Evolutionary conservation across 1,140 invertebrate genomes (phyloP), one percentile per base, ranked within the genome.

Genomic region (Phenacoccus solenopsis): DNA sequence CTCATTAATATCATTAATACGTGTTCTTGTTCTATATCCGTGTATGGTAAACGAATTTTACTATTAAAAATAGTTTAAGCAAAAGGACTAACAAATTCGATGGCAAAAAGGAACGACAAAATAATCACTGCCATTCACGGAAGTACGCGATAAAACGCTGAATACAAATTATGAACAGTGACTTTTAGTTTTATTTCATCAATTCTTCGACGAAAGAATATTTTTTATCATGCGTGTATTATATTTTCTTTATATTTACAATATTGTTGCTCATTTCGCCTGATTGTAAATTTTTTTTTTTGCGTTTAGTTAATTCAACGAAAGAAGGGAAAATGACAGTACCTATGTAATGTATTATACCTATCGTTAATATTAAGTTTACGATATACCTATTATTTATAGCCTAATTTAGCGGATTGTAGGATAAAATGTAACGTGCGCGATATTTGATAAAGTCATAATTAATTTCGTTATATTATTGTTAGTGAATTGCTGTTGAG

Each of bases 1-100:
- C 38, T 49, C 38, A 49, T 49, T 49, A 49, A 49, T 49, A 49
- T 49, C 38, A 49, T 49, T 49, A 49, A 49, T 49, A 49, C 38
- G 38, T 49, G 38, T 49, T 2, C n/a, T n/a, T n/a, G n/a, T n/a
- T 49, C 5, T 49, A 49, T 49, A 49, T 49, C 38, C 38, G 38
- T 49, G 38, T 49, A 49, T 49, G 38, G 38, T 49, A 49, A 49
- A 49, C 16, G 5, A 32, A 32, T 32, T 32, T 32, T 32, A 32
- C 30, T 32, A 13, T 32, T 7, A 32, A 32, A 16, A 9, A 49
- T 49, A 49, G 16, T 49, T 49, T 49, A 49, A 49, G 38, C 16
- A 16, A 49, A 49, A 49, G 16, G 4, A 16, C n/a, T n/a, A n/a
- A 49, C 3, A 49, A 2, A n/a, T 16, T 49, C 20, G 20, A 49